Base-by-base conservation (phyloP, 2,113 vertebrate species). In the Thryonomys swinderianus region DNA sequence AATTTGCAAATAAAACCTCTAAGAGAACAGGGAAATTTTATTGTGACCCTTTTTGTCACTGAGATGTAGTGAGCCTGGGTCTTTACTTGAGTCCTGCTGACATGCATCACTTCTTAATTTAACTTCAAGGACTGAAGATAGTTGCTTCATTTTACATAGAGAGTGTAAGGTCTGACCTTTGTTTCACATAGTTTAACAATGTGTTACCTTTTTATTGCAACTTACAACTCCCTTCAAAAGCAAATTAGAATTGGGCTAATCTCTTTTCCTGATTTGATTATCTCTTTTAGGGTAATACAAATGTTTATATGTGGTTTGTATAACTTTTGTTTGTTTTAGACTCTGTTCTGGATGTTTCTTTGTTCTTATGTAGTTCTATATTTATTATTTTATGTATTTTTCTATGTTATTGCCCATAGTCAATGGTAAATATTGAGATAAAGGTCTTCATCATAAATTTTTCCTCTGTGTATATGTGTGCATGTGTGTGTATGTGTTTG, bases 221-320 rank as follows among this genome's bases (percentile, higher is more conserved):
- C 34, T 34, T 95, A 45, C 11, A 73, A 87, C 10, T 34, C 73
- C 42, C 3, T 78, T 7, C 45, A 55, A 90, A 64, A 30, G 7
- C 48, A 95, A 88, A 95, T 88, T 61, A 88, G 53, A 85, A 10
- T 59, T 12, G 40, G 74, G 76, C 45, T 11, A 85, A 82, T 88
- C 71, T 55, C 5, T 88, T 61, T 73, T 94, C 90, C 59, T 48
- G 83, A 66, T 73, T 94, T 61, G n/a, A 93, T 95, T 91, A 95
- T 85, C 64, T 85, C 45, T 80, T 30, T 55, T 85, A 83, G 48
- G 55, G 17, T 25, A 96, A 84, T 91, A 53, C 62, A 96, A 95
- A 94, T 92, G 94, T 96, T 92, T 95, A 51, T 57, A 3, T 78
- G 30, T 96, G 37, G 27, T 88, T 87, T 42, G 32, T 48, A 83